Percentiles rank a stretch among this genome's conserved stretches.
Evolutionary conservation across 2,797 vertebrate genomes (phyloP).

Genomic region (Mus minutoides): DNA sequence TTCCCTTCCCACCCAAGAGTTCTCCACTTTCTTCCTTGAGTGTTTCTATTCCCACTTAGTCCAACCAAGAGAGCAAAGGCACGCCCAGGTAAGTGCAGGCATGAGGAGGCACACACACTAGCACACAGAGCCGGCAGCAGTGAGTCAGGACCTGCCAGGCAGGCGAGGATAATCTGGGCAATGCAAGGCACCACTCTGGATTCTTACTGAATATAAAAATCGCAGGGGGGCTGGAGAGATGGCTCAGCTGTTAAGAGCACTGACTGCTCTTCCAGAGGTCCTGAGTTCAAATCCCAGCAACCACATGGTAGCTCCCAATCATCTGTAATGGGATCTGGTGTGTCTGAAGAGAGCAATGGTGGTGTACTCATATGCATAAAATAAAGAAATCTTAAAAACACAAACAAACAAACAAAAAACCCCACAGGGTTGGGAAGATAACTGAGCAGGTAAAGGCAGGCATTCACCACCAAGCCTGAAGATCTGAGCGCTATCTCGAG

Average conservation of each 20-base stretch:
- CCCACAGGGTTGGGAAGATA: not conserved
- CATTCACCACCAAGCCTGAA: not conserved
- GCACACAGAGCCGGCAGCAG: accelerated
- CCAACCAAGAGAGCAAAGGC: not conserved
- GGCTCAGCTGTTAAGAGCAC: no score
- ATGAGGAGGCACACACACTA: accelerated
- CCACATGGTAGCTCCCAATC: no score
- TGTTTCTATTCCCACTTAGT: not conserved
- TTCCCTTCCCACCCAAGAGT: not conserved
- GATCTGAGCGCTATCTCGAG: no score
- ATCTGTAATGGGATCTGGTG: no score
- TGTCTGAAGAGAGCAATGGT: no score
- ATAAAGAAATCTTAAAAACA: no score
- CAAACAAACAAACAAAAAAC: no score
- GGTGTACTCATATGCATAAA: no score
- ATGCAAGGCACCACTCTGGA: not conserved
- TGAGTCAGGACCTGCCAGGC: not conserved
- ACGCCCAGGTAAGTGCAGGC: no score
- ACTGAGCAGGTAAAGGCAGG: not conserved
- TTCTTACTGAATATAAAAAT: conserved; percentile 6
- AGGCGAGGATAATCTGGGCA: not conserved
- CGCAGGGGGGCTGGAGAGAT: no score
- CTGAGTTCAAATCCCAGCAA: no score
- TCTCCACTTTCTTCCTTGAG: not conserved
- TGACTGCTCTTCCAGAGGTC: no score